These are phyloP conservation scores for Thalassarche chlororhynchos DNA, from an alignment of 2,113 vertebrate genomes.

Conservation along the genomic window DNA sequence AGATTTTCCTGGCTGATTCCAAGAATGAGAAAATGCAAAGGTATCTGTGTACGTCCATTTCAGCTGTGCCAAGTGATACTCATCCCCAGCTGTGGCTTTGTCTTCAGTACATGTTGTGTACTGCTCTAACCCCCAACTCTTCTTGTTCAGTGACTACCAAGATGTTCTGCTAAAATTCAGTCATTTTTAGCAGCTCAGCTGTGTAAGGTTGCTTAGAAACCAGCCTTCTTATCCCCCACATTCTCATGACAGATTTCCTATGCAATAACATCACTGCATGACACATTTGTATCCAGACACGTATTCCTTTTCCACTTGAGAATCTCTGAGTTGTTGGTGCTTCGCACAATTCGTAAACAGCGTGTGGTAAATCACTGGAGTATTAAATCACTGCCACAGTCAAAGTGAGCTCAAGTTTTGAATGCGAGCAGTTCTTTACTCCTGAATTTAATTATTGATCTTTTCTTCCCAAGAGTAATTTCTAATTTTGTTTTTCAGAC, in stretches of 20 bases:
- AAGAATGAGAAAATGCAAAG: neutral
- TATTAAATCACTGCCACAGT: conserved; percentile 20
- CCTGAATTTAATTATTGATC: neutral
- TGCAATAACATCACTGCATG: conserved; percentile 49
- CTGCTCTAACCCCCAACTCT: neutral
- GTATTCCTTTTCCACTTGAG: conserved; percentile 33
- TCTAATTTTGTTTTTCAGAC: neutral
- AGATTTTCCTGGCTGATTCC: neutral
- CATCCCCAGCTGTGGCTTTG: neutral
- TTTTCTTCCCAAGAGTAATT: neutral
- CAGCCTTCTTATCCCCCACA: conserved; percentile 12
- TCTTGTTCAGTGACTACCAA: neutral
- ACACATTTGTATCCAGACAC: conserved; percentile 47
- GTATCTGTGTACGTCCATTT: neutral
- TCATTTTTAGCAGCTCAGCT: conserved; percentile 50
- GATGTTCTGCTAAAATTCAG: conserved; percentile 35
- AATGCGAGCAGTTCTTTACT: neutral
- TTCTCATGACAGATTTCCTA: conserved; percentile 58
- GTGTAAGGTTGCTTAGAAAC: conserved; percentile 69
- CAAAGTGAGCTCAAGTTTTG: neutral
- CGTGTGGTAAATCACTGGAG: conserved; percentile 27
- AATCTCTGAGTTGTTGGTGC: conserved; percentile 31
- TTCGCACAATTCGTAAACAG: neutral
- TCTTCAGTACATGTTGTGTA: neutral
- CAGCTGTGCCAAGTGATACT: neutral